These are phyloP conservation scores for Hydroisotoma schaefferi DNA, from an alignment of 2,888 invertebrate genomes.

Conservation along the genomic window DNA sequence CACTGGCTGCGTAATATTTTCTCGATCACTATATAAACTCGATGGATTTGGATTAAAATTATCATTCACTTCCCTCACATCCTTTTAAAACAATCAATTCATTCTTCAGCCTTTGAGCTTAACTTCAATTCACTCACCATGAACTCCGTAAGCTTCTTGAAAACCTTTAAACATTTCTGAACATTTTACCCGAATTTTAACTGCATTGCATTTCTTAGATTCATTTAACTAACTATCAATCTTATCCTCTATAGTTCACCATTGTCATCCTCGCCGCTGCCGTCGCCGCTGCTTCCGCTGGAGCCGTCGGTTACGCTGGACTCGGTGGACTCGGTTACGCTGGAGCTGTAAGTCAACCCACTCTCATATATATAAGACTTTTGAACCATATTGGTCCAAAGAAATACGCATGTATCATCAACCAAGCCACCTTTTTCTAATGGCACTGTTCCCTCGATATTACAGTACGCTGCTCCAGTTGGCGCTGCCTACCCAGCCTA, in stretches of 20 bases:
- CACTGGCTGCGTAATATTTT: background rate
- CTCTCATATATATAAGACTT: too few relatives aligned
- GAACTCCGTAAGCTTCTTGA: conserved; percentile 15
- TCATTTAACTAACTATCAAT: background rate
- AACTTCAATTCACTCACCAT: conserved; percentile 12
- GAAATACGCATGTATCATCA: too few relatives aligned
- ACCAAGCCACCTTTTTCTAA: too few relatives aligned
- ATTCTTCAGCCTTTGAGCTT: background rate
- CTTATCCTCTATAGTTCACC: conserved; percentile 3
- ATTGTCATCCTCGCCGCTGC: conserved; percentile 10
- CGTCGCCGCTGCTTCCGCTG: conserved; percentile 15
- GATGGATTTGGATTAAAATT: conserved; percentile 3
- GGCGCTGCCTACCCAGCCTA: background rate
- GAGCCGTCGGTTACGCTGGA: conserved; percentile 15
- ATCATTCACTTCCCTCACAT: conserved; percentile 15
- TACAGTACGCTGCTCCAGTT: conserved; percentile 8
- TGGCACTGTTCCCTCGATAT: too few relatives aligned
- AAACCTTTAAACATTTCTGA: too few relatives aligned
- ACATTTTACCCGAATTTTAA: too few relatives aligned
- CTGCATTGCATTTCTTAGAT: too few relatives aligned
- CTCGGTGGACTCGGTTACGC: conserved; percentile 1
- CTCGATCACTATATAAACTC: conserved; percentile 16
- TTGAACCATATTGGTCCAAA: too few relatives aligned
- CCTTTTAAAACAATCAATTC: background rate
- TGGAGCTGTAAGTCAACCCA: background rate